Base-by-base conservation (phyloP, 2,113 vertebrate genomes). In the Struthidea cinerea region DNA sequence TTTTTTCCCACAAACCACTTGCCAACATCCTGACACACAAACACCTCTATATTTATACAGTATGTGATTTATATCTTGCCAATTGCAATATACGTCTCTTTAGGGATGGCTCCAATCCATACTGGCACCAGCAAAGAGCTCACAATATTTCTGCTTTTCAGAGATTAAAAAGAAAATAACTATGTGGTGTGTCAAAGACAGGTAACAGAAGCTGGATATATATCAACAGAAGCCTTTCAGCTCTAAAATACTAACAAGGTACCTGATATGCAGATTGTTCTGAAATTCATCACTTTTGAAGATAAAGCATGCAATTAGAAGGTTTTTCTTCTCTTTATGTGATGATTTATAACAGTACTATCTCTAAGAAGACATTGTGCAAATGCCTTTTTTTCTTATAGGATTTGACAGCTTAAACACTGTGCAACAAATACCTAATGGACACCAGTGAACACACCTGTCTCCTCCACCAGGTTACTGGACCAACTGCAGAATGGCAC, bases 31-130 rank as follows among this genome's bases (percentile, higher is more conserved):
- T 96, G 90, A 96, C 96, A 95, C 49, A 90, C 52, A 95, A 97
- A 94, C 94, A 96, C 96, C 96, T 94, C 92, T 96, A 90, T 93
- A 95, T 97, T 94, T 97, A 87, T 85, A 89, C 52, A 37, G 59
- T 74, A 67, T 61, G 80, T 89, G 95, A 96, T 96, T 96, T 96
- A 90, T 96, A 96, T 96, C 94, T 95, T 96, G 96, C 95, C 96
- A 97, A 53, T 93, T 97, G 96, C 92, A 96, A 90, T 94, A 93
- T 71, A 93, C 1, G 0, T 96, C 80, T 94, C 90, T 95, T 96
- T 84, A 95, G 64, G 76, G 93, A 96, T 95, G 95, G 93, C 92
- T 96, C 87, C 90, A 93, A 78, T 96, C 94, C 96, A 96, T 95
- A 95, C 96, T 96, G 96, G 93, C 94, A 96, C 90, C 85, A 96